Base-by-base conservation (phyloP, 1,140 invertebrate genomes). In the Euura lappo region DNA sequence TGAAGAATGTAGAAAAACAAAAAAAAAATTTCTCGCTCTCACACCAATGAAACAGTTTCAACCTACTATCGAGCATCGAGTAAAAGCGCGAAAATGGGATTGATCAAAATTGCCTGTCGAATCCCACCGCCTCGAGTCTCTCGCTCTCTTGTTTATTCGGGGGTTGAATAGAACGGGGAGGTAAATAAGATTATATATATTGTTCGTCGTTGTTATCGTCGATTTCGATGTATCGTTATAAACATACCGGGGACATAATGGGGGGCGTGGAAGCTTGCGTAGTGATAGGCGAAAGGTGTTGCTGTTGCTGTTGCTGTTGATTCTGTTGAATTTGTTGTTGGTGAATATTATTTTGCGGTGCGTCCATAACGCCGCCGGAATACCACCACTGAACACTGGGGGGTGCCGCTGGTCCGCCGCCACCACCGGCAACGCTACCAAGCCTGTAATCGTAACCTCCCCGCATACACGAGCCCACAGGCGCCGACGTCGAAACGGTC, bases 361-460 rank as follows among this genome's bases (percentile, higher is more conserved):
- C 80, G 77, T 88, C 85, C 85, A 88, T 88, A 66, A 87, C 85
- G 75, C 80, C 80, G 77, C 84, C 79, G 45, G 88, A 79, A 82
- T 92, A 92, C 92, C 92, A 93, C 92, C 92, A 93, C 83, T 92
- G 91, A 13, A 91, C 89, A 74, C 89, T 90, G 72, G 90, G 89
- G 47, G 85, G 85, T 73, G 84, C 84, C 60, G 90, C 88, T 44
- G 90, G 89, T 71, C 83, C 83, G 83, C 82, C 84, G 71, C 81
- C 78, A 71, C 77, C 75, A 69, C 78, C 72, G 60, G 81, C 72
- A 82, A 79, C 72, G 75, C 81, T 80, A 78, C 89, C 90, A 79
- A 91, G 85, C 81, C 91, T 88, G 79, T 92, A 92, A 82, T 92
- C 91, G 85, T 92, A 92, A 70, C 86, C 85, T 71, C 81, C 82